Evolutionary conservation across 1,140 invertebrate genomes (phyloP).

Genomic region (Trachelipus rathkii): DNA sequence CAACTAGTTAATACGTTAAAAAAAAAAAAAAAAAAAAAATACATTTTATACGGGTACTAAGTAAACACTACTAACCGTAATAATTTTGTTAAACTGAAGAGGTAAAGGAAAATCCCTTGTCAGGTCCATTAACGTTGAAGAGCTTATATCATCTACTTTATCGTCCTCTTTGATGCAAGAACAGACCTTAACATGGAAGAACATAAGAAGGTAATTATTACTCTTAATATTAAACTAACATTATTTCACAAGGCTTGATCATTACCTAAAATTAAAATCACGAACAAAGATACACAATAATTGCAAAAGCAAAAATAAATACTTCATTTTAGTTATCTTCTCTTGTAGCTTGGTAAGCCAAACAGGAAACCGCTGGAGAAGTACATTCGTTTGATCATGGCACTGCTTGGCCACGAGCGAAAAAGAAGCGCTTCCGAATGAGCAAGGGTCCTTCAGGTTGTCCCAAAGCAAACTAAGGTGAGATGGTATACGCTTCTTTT

Average conservation of each 20-base stretch:
- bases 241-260: no score
- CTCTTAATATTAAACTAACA: no score
- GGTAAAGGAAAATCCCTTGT: not conserved
- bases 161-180: not conserved
- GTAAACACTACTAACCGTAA: not conserved
- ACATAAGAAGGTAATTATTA: not conserved
- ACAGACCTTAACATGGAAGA: not conserved
- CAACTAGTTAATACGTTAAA: no score
- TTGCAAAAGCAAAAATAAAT: no score
- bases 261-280: no score
- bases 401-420: conserved; percentile 84
- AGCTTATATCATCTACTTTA: not conserved
- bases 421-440: conserved; percentile 81
- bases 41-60: no score
- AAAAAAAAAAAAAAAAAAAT: no score
- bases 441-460: conserved; percentile 77
- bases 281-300: no score
- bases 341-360: conserved; percentile 16
- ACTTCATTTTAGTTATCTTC: conserved; percentile 27
- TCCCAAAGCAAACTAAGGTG: conserved; percentile 77
- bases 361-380: conserved; percentile 24
- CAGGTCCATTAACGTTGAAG: not conserved
- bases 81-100: not conserved
- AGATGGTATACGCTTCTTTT: conserved; percentile 54
- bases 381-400: conserved; percentile 50